Evolutionary conservation across 2,888 invertebrate genomes (phyloP), one percentile per base, ranked within the genome.

Genomic region (Gibbula magus): DNA sequence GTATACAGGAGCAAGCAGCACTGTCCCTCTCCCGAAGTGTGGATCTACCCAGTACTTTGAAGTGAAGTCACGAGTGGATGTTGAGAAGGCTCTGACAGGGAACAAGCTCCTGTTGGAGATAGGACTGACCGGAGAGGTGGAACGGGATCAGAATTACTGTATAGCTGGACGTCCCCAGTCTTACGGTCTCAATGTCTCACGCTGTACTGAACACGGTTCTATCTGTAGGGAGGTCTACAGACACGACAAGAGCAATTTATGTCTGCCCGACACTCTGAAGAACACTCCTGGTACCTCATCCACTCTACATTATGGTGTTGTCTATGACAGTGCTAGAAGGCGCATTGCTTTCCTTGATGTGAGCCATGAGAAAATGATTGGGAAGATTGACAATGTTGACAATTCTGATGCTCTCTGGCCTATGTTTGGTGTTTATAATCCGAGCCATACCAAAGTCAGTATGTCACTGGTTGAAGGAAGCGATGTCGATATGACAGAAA

Each of bases 291-390:
- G 61, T 3, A 16, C 29, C 25, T 29, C 61, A 61, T 13, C 25
- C 29, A 61, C 61, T 29, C 61, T 61, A 61, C 61, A 61, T 61
- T 61, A 61, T 29, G 61, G 61, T 61, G 61, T 61, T 61, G 61
- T 61, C 61, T 61, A 25, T 61, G 61, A 61, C 29, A 29, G 29
- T 29, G 29, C 61, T 29, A 61, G 61, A 29, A 25, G 16, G 16
- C 25, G 29, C 29, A 61, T 61, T 61, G 61, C 18, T 16, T 61
- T 61, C 61, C 25, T 61, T 2, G 61, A 61, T 25, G 61, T 61
- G 61, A 61, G 25, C 25, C 16, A 61, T 25, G 18, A 61, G 7
- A 61, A 25, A 61, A 16, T 61, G 1, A 25, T 61, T 2, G 7
- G 29, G 16, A 61, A 25, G 29, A 29, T 61, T 29, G 29, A 29